phyloP scores from a whole-genome alignment of 1,140 invertebrate genomes.

The Pogonus chalceus region DNA sequence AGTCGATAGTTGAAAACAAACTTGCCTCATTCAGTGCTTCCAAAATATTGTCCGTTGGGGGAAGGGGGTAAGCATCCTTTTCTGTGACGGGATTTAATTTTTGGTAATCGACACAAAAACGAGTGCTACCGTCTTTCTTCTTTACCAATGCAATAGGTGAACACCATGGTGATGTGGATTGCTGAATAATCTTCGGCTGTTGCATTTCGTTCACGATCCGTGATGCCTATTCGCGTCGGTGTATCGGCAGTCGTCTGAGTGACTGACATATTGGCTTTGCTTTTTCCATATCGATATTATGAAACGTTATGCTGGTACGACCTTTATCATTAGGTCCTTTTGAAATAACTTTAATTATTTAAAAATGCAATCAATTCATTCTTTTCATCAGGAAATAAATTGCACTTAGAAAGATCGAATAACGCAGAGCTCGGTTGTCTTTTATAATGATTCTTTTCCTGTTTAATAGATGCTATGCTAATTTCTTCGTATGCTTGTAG shows the following conservation, averaged over 20 bases:
- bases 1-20: conserved; percentile 35
- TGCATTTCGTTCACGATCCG: conserved; percentile 15
- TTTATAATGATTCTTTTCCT: no score
- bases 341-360: no score
- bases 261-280: conserved; percentile 9
- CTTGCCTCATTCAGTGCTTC: conserved; percentile 25
- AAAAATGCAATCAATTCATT: no score
- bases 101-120: conserved; percentile 5
- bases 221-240: conserved; percentile 12
- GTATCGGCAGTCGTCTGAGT: conserved; percentile 13
- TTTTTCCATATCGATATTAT: conserved; percentile 15
- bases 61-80: conserved; percentile 15
- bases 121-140: conserved; percentile 33
- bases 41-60: conserved; percentile 17
- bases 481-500: no score
- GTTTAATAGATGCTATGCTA: no score
- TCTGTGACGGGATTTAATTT: conserved; percentile 2
- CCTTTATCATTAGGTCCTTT: no score
- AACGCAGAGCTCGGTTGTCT: no score
- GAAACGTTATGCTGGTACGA: not conserved
- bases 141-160: conserved; percentile 34
- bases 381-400: no score
- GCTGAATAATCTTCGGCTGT: conserved; percentile 15
- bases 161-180: conserved; percentile 29
- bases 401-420: no score